Percentiles rank a stretch among this genome's conserved stretches.
Evolutionary conservation across 2,888 invertebrate species (phyloP).

Genomic region (Dichetophora obliterata): DNA sequence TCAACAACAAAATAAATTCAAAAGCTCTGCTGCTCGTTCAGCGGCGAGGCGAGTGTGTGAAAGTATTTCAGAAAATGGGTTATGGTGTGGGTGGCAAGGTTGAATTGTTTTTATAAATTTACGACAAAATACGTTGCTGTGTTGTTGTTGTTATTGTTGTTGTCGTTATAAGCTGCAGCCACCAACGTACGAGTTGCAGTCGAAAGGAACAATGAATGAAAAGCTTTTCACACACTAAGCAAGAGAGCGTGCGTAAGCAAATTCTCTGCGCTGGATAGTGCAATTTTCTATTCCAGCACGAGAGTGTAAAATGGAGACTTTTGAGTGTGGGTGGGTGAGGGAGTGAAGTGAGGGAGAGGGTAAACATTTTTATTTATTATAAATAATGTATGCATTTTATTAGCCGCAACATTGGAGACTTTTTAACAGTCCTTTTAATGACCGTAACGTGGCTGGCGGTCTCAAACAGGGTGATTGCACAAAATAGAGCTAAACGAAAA

Average conservation of each 20-base stretch:
- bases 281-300: neutral
- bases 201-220: conserved; percentile 22
- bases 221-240: neutral
- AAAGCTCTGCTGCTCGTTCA: neutral
- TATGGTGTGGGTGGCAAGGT: neutral
- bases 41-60: neutral
- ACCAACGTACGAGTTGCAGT: neutral
- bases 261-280: too few species aligned
- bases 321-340: neutral
- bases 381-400: conserved; percentile 7
- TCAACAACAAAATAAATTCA: neutral
- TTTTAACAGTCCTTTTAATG: neutral
- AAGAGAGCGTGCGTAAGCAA: neutral
- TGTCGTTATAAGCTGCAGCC: too few species aligned
- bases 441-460: neutral
- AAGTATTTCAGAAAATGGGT: neutral
- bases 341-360: neutral
- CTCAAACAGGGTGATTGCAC: neutral
- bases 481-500: neutral
- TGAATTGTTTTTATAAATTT: neutral
- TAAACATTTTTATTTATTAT: too few species aligned
- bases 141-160: neutral
- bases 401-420: conserved; percentile 13
- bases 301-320: neutral
- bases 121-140: conserved; percentile 22